Conservation (phyloP, 2,113 vertebrate genomes). For the Hypomesus transpacificus region DNA sequence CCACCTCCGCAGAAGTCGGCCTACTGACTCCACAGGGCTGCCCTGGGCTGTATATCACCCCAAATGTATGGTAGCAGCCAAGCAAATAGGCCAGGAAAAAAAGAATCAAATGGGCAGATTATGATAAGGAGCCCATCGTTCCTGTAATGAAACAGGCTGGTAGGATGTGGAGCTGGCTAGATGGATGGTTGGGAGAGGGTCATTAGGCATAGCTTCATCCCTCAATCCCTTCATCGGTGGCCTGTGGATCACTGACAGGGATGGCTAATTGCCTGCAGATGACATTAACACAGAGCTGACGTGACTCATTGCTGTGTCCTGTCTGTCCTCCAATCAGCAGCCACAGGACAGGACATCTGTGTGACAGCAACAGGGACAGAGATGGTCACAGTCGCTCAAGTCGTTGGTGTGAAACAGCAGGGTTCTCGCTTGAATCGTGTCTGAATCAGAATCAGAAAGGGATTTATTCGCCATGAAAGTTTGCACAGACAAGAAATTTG, state of each 20-base stretch:
- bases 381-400: background rate
- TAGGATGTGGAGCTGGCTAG: constrained; percentile 3
- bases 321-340: background rate
- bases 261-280: constrained; percentile 28
- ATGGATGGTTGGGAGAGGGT: constrained; percentile 1
- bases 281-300: constrained; percentile 31
- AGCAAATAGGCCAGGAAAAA: background rate
- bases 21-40: background rate
- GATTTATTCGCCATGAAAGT: too few species aligned
- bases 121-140: constrained; percentile 23
- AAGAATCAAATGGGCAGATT: background rate
- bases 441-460: too few species aligned
- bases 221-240: constrained; percentile 19
- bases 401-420: constrained; percentile 15
- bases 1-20: background rate
- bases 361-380: constrained; percentile 5
- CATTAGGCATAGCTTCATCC: background rate
- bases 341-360: background rate
- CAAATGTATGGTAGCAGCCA: constrained; percentile 15
- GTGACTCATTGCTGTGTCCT: constrained; percentile 18
- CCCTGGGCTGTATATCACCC: constrained; percentile 5
- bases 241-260: constrained; percentile 12
- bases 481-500: too few species aligned
- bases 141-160: constrained; percentile 10
- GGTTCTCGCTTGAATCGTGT: too few species aligned